phyloP scores from a whole-genome alignment of 2,888 invertebrate species.

The Nomada goodeniana region DNA sequence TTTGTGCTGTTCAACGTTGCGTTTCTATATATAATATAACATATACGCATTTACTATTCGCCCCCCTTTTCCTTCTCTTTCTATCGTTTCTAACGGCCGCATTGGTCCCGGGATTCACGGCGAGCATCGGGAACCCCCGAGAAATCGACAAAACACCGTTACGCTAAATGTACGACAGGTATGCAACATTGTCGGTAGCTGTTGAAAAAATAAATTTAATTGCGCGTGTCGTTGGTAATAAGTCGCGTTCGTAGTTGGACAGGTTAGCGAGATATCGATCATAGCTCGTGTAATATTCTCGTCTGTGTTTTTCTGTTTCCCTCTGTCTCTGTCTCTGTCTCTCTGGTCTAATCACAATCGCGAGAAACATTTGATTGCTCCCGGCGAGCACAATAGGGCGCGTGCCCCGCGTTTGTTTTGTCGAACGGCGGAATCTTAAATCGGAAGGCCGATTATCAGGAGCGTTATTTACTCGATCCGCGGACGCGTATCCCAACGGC shows the following conservation, averaged over 20 bases:
- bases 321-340: no score
- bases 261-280: conserved; percentile 23
- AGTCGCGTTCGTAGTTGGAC: background rate
- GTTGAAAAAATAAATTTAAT: conserved; percentile 16
- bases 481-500: background rate
- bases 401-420: conserved; percentile 54
- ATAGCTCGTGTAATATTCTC: conserved; percentile 12
- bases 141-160: conserved; percentile 22
- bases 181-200: background rate
- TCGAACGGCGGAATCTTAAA: conserved; percentile 62
- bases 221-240: conserved; percentile 1
- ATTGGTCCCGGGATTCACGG: background rate
- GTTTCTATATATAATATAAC: conserved; percentile 21
- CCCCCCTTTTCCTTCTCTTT: conserved; percentile 21
- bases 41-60: background rate
- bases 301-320: background rate
- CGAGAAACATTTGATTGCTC: conserved; percentile 43
- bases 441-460: conserved; percentile 65
- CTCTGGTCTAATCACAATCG: conserved; percentile 30
- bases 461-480: conserved; percentile 51
- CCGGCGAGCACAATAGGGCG: conserved; percentile 50
- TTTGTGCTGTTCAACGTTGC: conserved; percentile 62
- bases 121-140: background rate
- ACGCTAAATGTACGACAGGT: background rate
- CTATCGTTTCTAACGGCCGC: background rate